Base-by-base conservation (phyloP, 2,113 vertebrate species). In the Rynchops niger region DNA sequence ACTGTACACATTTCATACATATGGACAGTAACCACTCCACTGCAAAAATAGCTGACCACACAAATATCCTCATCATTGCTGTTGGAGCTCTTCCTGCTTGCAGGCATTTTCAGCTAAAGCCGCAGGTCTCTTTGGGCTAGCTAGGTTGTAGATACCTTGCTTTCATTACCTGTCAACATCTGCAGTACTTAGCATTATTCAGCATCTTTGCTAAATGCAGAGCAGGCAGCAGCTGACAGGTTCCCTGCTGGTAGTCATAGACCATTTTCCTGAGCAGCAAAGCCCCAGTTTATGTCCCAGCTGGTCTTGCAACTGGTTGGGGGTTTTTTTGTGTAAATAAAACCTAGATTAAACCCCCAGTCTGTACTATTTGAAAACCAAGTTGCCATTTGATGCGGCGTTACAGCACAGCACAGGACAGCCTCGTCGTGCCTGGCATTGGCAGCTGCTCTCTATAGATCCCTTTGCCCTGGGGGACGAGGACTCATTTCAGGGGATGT, bases 351-450 rank as follows among this genome's bases (percentile, higher is more conserved):
- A 67, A 62, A 86, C 23, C 19, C 8, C 45, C 32, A 38, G 56
- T n/a, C 40, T 18, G 15, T 62, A 47, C 15, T 65, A 7, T 53
- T 52, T 58, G 91, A 78, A 86, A 71, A 52, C 32, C 47, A 34
- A 58, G 13, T 2, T 79, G 29, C 55, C 26, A 5, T 49, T 53
- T 53, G n/a, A 22, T 4, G 7, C n/a, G 6, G 40, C 13, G 29
- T 29, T 45, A 29, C 22, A 71, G n/a, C 81, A 25, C 1, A 38
- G 34, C 65, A 25, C 5, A 4, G 63, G 34, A 36, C 50, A 58
- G 59, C 53, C 20, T 43, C 5, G 0, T 2, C 1, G 2, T 12
- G 34, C 42, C 32, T 34, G 43, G n/a, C 21, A 14, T 13, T 1
- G 0, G 13, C 71, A 7, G 16, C 43, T 40, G 47, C 26, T 50